A percentile compares a stretch with the other conserved stretches of the same genome.
These are phyloP conservation scores for Chymomyza caudatula DNA, from an alignment of 2,888 invertebrate genomes.

Conservation along the genomic window DNA sequence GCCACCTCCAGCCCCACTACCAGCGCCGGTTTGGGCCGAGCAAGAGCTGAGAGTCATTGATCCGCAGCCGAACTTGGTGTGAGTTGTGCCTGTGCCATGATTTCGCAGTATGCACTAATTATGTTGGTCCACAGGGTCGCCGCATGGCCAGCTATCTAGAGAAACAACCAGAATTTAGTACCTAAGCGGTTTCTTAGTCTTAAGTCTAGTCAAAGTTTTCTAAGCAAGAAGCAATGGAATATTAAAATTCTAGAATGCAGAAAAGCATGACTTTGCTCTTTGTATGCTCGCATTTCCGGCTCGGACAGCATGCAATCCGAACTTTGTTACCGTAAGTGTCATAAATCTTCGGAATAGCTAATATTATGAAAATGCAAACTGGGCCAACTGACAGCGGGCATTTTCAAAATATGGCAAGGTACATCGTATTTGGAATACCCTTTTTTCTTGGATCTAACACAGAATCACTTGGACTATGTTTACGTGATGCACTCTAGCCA, in stretches of 20 bases:
- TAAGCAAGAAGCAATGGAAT: conserved; percentile 65
- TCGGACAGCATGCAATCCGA: conserved; percentile 16
- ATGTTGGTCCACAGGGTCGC: not conserved
- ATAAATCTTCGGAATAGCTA: conserved; percentile 36
- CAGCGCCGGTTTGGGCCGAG: conserved; percentile 60
- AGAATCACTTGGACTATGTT: no score
- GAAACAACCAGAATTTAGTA: not conserved
- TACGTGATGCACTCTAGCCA: no score
- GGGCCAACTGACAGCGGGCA: conserved; percentile 13
- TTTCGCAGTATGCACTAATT: not conserved
- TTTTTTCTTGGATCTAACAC: no score
- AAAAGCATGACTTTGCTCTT: conserved; percentile 10
- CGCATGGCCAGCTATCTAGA: not conserved
- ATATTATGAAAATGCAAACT: conserved; percentile 19
- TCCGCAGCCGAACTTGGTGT: conserved; percentile 46
- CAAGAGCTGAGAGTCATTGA: not conserved
- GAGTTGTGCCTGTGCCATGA: conserved; percentile 12
- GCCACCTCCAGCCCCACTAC: conserved; percentile 29
- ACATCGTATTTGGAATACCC: not conserved
- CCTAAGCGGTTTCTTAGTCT: conserved; percentile 33
- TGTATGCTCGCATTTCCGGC: not conserved
- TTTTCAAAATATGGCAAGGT: not conserved
- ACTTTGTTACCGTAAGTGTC: conserved; percentile 19
- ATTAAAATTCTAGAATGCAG: conserved; percentile 61
- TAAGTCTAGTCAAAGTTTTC: conserved; percentile 54